Conservation (phyloP, 1,140 invertebrate genomes). For the Pogonognathellus flavescens region DNA sequence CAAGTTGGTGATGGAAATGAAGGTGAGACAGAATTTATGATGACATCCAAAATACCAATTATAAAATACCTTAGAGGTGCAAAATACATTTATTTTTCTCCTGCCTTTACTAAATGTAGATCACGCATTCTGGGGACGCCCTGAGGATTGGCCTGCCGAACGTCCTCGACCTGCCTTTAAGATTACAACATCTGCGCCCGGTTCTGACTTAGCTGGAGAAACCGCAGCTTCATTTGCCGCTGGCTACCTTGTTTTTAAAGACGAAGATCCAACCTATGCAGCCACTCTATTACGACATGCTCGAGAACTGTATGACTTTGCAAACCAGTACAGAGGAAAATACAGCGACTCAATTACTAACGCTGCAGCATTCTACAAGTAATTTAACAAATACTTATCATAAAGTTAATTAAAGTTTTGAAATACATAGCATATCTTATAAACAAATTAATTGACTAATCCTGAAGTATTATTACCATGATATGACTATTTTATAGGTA, state of each 20-base stretch:
- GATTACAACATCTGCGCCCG: conserved; percentile 74
- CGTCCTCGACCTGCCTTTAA: conserved; percentile 76
- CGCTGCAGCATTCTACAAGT: conserved; percentile 75
- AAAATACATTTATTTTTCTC: no score
- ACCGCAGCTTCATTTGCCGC: conserved; percentile 76
- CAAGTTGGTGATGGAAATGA: conserved; percentile 75
- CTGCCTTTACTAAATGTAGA: conserved; percentile 67
- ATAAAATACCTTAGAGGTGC: no score
- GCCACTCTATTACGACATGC: conserved; percentile 73
- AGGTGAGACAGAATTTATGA: no score
- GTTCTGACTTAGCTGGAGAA: conserved; percentile 77
- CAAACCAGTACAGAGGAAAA: conserved; percentile 73
- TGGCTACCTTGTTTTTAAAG: conserved; percentile 72
- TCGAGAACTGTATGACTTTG: conserved; percentile 76
- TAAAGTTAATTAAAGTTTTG: no score
- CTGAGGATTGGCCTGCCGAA: conserved; percentile 74
- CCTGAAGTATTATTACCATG: no score
- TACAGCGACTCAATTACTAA: conserved; percentile 75
- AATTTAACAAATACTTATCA: no score
- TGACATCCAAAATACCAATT: no score
- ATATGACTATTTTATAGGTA: no score
- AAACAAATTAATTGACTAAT: no score
- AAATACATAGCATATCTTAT: no score
- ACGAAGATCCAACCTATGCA: conserved; percentile 72
- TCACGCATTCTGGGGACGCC: conserved; percentile 75